Evolutionary conservation across 1,140 invertebrate species (phyloP).

Genomic region (Bombus pyrosoma): DNA sequence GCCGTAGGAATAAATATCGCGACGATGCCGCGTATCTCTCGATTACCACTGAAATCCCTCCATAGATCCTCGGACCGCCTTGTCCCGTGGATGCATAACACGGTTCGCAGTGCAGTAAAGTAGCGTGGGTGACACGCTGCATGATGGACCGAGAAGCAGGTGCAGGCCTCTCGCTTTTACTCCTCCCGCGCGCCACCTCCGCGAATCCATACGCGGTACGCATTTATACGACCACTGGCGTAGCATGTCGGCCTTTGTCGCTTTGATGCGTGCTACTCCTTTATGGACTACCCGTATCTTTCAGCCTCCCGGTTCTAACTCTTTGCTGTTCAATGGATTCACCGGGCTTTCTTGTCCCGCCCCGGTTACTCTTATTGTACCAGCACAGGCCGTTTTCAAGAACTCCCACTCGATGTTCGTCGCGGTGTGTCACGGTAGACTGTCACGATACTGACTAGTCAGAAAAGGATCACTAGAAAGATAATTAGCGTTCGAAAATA

Average conservation of each 20-base stretch:
- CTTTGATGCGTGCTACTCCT: slow-evolving; percentile 36
- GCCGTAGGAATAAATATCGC: slow-evolving; percentile 69
- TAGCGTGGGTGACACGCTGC: slow-evolving; percentile 81
- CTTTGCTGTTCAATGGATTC: slow-evolving; percentile 29
- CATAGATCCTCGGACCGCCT: slow-evolving; percentile 77
- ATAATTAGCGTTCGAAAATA: not conserved
- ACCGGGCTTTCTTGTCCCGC: not conserved
- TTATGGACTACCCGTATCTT: slow-evolving; percentile 45
- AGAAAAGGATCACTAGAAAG: not conserved
- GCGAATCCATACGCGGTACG: slow-evolving; percentile 42
- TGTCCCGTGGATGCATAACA: slow-evolving; percentile 80
- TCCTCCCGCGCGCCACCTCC: slow-evolving; percentile 53
- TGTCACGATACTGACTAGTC: not conserved
- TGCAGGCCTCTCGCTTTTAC: slow-evolving; percentile 74
- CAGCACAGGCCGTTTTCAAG: not conserved
- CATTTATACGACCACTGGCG: slow-evolving; percentile 64
- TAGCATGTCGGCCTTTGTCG: slow-evolving; percentile 46
- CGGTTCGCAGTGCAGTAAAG: slow-evolving; percentile 80
- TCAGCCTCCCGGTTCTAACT: slow-evolving; percentile 19
- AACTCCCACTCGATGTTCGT: not conserved
- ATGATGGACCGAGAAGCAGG: slow-evolving; percentile 81
- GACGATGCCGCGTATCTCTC: slow-evolving; percentile 77
- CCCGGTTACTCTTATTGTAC: slow-evolving; percentile 6
- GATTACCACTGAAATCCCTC: slow-evolving; percentile 80
- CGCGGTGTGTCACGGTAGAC: not conserved